Percentiles rank a stretch among this genome's conserved stretches.
phyloP scores from a whole-genome alignment of 2,113 vertebrate species.

The Thymallus thymallus region DNA sequence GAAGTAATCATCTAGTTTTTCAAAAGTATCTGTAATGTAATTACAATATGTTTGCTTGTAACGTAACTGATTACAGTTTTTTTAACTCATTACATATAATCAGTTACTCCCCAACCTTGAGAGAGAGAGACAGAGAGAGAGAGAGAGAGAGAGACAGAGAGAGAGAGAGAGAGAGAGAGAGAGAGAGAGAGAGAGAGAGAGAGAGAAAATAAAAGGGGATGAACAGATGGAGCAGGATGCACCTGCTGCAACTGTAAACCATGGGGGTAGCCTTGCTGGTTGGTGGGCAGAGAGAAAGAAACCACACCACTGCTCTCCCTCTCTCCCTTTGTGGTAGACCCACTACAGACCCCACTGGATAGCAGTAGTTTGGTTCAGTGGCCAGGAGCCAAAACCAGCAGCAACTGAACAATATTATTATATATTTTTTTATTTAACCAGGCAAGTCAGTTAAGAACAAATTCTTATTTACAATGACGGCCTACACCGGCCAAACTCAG shows the following conservation, averaged over 20 bases:
- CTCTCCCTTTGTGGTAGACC: slow-evolving; percentile 49
- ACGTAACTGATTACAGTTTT: too few relatives aligned
- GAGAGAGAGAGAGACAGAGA: slow-evolving; percentile 7
- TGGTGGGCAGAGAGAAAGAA: slow-evolving; percentile 26
- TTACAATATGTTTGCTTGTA: too few relatives aligned
- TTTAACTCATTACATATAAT: too few relatives aligned
- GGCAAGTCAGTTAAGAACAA: too few relatives aligned
- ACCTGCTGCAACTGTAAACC: too few relatives aligned
- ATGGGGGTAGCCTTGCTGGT: not conserved
- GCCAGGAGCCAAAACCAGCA: not conserved
- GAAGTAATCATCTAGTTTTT: too few relatives aligned
- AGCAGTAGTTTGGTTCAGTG: not conserved
- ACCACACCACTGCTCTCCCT: slow-evolving; percentile 33
- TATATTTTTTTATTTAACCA: too few relatives aligned
- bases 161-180: not conserved
- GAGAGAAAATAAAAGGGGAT: slow-evolving; percentile 5
- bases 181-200: slow-evolving; percentile 15
- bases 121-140: not conserved
- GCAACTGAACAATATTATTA: too few relatives aligned
- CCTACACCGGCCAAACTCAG: too few relatives aligned
- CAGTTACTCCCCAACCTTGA: not conserved
- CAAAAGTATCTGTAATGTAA: too few relatives aligned
- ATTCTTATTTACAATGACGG: too few relatives aligned
- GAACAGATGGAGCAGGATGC: slow-evolving; percentile 27
- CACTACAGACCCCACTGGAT: slow-evolving; percentile 14